Conservation (phyloP, 2,797 vertebrate genomes). For the Fundulus diaphanus region DNA sequence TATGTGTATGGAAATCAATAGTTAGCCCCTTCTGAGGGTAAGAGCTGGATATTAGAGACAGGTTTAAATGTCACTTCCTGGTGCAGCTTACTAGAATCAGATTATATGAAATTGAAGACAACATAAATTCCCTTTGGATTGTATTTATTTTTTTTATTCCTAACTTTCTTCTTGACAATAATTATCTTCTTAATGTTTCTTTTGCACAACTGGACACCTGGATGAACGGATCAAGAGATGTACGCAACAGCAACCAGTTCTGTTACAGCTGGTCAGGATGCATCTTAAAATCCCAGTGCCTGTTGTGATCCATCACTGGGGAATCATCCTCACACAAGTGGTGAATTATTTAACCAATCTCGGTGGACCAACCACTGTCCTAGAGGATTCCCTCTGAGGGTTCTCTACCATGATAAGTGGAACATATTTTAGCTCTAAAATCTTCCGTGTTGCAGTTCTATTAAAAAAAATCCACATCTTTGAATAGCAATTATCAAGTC, state of each 20-base stretch:
- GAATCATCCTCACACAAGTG: constrained; percentile 7
- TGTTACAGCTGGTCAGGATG: not conserved
- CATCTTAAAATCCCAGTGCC: constrained; percentile 8
- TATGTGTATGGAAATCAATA: constrained; percentile 51
- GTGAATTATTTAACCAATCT: constrained; percentile 29
- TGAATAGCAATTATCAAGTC: not conserved
- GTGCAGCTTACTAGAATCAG: constrained; percentile 24
- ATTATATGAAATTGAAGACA: not conserved
- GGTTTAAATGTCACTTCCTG: constrained; percentile 57
- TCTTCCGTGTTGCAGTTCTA: constrained; percentile 6
- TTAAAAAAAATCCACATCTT: not conserved
- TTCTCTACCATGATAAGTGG: constrained; percentile 12
- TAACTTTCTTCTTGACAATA: not conserved
- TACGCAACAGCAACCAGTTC: constrained; percentile 5
- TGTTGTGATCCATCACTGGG: constrained; percentile 24
- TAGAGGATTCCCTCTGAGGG: not conserved
- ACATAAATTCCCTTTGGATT: not conserved
- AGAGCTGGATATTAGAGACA: constrained; percentile 38
- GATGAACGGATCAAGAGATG: constrained; percentile 3
- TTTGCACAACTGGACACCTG: not conserved
- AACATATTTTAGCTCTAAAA: constrained; percentile 7
- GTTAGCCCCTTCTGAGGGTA: constrained; percentile 34
- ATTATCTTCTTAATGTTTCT: not conserved
- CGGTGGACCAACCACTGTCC: not conserved
- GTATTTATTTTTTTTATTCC: not conserved